Base-by-base conservation (phyloP, 1,140 invertebrate species). In the Drosophila jambulina region DNA sequence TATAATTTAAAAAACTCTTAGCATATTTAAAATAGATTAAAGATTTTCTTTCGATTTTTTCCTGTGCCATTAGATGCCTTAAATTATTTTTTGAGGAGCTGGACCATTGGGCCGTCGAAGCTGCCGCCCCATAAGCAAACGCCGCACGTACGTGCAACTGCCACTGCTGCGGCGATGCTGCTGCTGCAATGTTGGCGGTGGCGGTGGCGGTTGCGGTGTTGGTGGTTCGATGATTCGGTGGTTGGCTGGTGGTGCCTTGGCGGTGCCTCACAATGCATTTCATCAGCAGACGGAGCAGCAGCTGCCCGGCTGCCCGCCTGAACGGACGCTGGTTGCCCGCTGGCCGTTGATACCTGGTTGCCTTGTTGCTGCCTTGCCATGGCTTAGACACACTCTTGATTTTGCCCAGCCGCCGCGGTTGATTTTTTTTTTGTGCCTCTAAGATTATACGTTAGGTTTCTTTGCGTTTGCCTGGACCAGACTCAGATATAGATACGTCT, bases 361-460 rank as follows among this genome's bases (percentile, higher is more conserved):
- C 43, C 67, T 53, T 53, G 49, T 34, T 60, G 68, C 38, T 75
- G 68, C 68, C 69, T 74, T 62, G 49, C 76, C 71, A 60, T 60
- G 77, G 74, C 82, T 85, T 49, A 86, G 82, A 86, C 82, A 87
- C 84, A 88, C 84, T 88, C 84, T 88, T 88, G 84, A 88, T 88
- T 88, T 88, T 88, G 83, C 62, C 23, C 74, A 78, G 57, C 56
- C 42, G 69, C 68, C 34, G 40, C 48, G 15, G n/a, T 42, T 32
- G 53, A 38, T 61, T 43, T 64, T 54, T 72, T 53, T 61, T 38
- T 57, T 46, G 25, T 67, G 71, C 72, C 80, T 65, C 80, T 54
- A 81, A 88, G 84, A 88, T 88, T 88, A 88, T 88, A 88, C 80
- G 83, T 87, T 87, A 78, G 76, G 84, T 84, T 65, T 61, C 74